These are phyloP conservation scores for Morinoia aosen DNA, from an alignment of 2,888 invertebrate genomes.

Conservation along the genomic window DNA sequence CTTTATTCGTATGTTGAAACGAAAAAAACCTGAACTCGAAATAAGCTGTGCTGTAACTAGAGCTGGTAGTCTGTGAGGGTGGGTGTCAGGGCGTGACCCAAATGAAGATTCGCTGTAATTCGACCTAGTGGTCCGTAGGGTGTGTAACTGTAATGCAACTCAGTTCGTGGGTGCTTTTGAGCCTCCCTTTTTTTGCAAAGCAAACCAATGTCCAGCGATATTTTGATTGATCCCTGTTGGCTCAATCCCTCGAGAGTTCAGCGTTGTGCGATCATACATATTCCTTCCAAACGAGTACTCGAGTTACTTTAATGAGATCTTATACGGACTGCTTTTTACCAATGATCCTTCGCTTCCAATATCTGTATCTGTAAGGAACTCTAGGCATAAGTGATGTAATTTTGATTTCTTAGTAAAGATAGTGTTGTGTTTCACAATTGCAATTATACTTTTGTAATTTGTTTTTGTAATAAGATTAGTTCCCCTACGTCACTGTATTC, in stretches of 20 bases:
- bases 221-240: background rate
- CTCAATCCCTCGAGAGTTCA: background rate
- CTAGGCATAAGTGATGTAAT: background rate
- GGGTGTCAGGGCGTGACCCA: background rate
- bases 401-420: background rate
- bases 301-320: background rate
- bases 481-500: background rate
- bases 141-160: background rate
- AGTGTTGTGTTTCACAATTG: background rate
- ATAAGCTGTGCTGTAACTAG: background rate
- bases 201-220: background rate
- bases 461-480: background rate
- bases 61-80: background rate
- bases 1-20: background rate
- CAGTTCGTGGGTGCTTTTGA: background rate
- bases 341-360: constrained; percentile 10
- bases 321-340: background rate
- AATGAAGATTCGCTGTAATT: background rate
- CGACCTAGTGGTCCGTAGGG: background rate
- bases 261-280: background rate
- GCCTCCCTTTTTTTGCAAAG: background rate
- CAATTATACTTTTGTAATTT: constrained; percentile 1
- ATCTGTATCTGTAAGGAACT: background rate
- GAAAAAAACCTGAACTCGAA: background rate
- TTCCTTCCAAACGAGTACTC: background rate